Base-by-base conservation (phyloP, 2,888 invertebrate genomes). In the Entomobrya multifasciata region DNA sequence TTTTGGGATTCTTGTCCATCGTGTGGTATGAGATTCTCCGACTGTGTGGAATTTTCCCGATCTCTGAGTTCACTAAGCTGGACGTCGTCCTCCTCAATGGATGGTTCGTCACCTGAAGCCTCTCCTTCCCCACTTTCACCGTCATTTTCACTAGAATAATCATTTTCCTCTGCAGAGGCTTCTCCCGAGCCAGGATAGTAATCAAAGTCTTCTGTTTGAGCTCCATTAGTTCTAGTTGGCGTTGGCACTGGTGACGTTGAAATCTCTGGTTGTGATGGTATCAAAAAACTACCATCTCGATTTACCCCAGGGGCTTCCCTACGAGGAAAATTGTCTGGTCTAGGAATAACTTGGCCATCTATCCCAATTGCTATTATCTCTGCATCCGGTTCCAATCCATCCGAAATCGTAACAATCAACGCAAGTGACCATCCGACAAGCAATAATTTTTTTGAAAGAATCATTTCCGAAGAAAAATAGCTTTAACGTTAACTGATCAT, bases 1-100 rank as follows among this genome's bases (percentile, higher is more conserved):
- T 27, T 72, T 55, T 85, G 78, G 0, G 89, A 80, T 44, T 89
- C 89, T 57, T 89, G 86, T 20, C 62, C 89, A 22, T 80, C 86
- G 15, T 49, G 20, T 8, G 84, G 67, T 65, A 78, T 62, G 0
- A 67, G 22, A 30, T 85, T 85, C 3, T 85, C 78, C 0, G 55
- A 72, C 65, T 17, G 17, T 1, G 20, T 22, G 41, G 1, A 6
- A 52, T 57, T 49, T 25, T 17, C 47, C 6, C 62, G 17, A n/a
- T 25, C 67, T 70, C 41, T 62, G 2, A 57, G 15, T 49, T 47
- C 79, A 47, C 74, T 81, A 22, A 81, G 65, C 0, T 47, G 22
- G 30, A 57, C 20, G 1, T 87, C 82, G 44, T 87, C 77, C 52
- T 87, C 87, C 17, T 81, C 87, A 20, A 77, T 77, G 49, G 87